Base-by-base conservation (phyloP, 35 echinoderm and acorn worm genomes). In the Ophiothrix spiculata region DNA sequence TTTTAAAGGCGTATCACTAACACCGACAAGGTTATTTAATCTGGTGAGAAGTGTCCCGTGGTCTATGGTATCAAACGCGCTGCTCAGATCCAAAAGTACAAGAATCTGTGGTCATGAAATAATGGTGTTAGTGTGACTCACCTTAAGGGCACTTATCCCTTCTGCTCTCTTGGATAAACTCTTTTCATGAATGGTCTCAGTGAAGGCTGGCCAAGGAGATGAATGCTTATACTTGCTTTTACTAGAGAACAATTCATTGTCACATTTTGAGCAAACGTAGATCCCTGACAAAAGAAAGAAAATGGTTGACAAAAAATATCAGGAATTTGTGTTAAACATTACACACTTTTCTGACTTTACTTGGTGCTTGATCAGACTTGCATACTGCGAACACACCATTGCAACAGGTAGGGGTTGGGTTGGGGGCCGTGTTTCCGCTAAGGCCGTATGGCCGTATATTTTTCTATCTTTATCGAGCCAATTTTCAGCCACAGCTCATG, bases 121-220 rank as follows among this genome's bases (percentile, higher is more conserved):
- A n/a, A n/a, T n/a, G n/a, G n/a, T n/a, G n/a, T n/a, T n/a, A n/a
- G n/a, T n/a, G n/a, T n/a, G 36, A 87, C 83, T 37, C 86, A 99
- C 96, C 84, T 99, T 99, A 37, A 94, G 75, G 37, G 96, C 96
- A 76, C 63, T 75, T 17, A 74, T 33, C 32, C 96, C 89, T n/a
- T 99, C 96, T 41, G 86, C 39, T 81, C 96, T 81, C 41, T 93
- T 99, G 28, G 92, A 91, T 1, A 99, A 88, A 56, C 92, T 94
- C 74, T 99, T 92, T 34, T 76, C 56, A 37, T 85, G 86, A 15
- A 99, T 80, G 29, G 96, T 99, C 54, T 99, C 80, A 29, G 96
- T 99, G 40, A 99, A 99, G 37, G 96, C 92, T 79, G 96, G 96
- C 96, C 96, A 99, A 8, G 96, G 96, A 1, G 96, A 99, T 0